Percentiles rank a stretch among this genome's conserved stretches.
Evolutionary conservation across 1,140 invertebrate genomes (phyloP).

Genomic region (Cryptotermes secundus): DNA sequence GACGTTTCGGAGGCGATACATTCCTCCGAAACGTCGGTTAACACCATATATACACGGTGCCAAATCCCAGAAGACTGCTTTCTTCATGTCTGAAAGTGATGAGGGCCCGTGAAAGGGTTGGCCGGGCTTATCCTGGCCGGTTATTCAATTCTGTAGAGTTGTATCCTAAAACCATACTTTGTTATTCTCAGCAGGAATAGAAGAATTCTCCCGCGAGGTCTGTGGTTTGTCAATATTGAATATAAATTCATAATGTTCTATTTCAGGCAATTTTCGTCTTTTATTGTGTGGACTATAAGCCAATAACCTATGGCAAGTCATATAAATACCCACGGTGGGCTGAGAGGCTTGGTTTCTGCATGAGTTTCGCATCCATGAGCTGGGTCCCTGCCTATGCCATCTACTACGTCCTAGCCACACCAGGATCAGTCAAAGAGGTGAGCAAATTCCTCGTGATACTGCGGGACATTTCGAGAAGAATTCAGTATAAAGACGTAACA

Average conservation of each 20-base stretch:
- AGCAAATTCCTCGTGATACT: constrained; percentile 23
- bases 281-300: constrained; percentile 64
- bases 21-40: too few species aligned
- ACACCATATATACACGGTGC: too few species aligned
- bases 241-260: neutral
- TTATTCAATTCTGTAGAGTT: too few species aligned
- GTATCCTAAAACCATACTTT: neutral
- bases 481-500: neutral
- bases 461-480: too few species aligned
- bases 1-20: too few species aligned
- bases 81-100: too few species aligned
- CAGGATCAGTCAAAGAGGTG: constrained; percentile 57
- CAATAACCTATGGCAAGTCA: constrained; percentile 61
- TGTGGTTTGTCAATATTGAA: neutral
- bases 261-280: constrained; percentile 70
- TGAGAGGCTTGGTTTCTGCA: constrained; percentile 65
- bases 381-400: constrained; percentile 68
- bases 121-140: too few species aligned
- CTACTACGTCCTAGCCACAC: constrained; percentile 53
- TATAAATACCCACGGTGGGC: constrained; percentile 77
- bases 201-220: neutral
- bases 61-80: too few species aligned
- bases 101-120: too few species aligned
- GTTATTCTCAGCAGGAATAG: neutral
- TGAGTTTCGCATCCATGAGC: constrained; percentile 74